Base-by-base conservation (phyloP, 2,888 invertebrate genomes). In the Drosophila kanekoi region DNA sequence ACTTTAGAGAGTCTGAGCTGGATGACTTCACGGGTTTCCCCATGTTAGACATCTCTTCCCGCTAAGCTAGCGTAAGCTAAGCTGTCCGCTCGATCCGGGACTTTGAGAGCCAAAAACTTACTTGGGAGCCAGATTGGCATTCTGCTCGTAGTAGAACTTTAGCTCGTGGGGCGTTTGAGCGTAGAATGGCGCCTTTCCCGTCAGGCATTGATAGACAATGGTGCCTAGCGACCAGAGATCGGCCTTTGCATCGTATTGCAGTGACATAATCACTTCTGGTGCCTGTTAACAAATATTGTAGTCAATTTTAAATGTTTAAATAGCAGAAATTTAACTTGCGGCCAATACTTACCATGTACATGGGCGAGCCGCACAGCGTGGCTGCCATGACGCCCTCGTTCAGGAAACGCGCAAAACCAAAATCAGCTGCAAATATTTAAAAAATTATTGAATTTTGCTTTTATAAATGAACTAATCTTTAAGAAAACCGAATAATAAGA, bases 381-480 rank as follows among this genome's bases (percentile, higher is more conserved):
- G 98, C 99, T 59, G 99, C 99, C 99, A 99, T 99, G 59, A 98
- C 98, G 73, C 99, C 99, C 92, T 99, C 99, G 93, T 98, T 97
- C 48, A 99, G 94, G 93, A 99, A 99, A 91, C 99, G 94, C 57
- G 99, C 99, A 93, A 99, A 99, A 53, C 99, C 99, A 94, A 99
- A 99, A 94, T 99, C 99, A 91, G 99, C n/a, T n/a, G n/a, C n/a
- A n/a, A n/a, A n/a, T n/a, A n/a, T n/a, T n/a, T n/a, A n/a, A n/a
- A n/a, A n/a, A n/a, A n/a, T n/a, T n/a, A n/a, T n/a, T n/a, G n/a
- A n/a, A n/a, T n/a, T n/a, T n/a, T n/a, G n/a, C 23, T 28, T 14
- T 44, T 23, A n/a, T 0, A 9, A 9, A 4, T 23, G 23, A 9
- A 9, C 4, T 38, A 9, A 8, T 38, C 1, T 23, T 6, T 23